Base-by-base conservation (phyloP, 2,113 vertebrate genomes). In the Oenanthe melanoleuca region DNA sequence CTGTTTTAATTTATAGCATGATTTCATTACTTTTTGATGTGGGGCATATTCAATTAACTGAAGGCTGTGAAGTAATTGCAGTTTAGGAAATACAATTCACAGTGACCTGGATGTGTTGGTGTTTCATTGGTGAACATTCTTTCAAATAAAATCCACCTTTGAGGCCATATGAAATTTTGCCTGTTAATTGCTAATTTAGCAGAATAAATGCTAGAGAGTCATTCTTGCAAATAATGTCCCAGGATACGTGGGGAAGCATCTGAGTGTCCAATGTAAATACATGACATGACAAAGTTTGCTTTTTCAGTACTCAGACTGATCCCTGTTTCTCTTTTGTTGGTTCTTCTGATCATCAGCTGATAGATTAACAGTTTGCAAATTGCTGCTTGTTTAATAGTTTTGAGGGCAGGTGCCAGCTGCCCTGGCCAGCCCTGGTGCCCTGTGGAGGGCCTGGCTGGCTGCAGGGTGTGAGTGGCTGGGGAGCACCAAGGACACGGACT, bases 381-480 rank as follows among this genome's bases (percentile, higher is more conserved):
- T 56, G 1, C 11, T 49, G 37, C 23, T 56, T 3, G 0, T 56
- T 81, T 59, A 28, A 11, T 5, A 72, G 52, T 52, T 80, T 61
- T 79, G 33, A 56, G 50, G 80, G 80, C 45, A 60, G 53, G 25
- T 50, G 31, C 37, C 60, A 8, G 12, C 18, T 14, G 12, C 15
- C 55, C 49, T 56, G 50, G 12, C 37, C 37, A 12, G 47, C 25
- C 24, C n/a, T 4, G 47, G 2, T 52, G 24, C n/a, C 8, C 2
- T 5, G 38, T 4, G 40, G 22, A 18, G n/a, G 52, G 26, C 44
- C 25, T 5, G 12, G 19, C 5, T 2, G 5, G 7, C 5, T 23
- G 2, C 0, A 2, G 42, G 21, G 16, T 3, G 1, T 14, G 56
- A 56, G 8, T 2, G 10, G 31, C 63, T 34, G 33, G 8, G 42